Conservation (phyloP, 2,888 invertebrate genomes). For the Aleiodes alternator region DNA sequence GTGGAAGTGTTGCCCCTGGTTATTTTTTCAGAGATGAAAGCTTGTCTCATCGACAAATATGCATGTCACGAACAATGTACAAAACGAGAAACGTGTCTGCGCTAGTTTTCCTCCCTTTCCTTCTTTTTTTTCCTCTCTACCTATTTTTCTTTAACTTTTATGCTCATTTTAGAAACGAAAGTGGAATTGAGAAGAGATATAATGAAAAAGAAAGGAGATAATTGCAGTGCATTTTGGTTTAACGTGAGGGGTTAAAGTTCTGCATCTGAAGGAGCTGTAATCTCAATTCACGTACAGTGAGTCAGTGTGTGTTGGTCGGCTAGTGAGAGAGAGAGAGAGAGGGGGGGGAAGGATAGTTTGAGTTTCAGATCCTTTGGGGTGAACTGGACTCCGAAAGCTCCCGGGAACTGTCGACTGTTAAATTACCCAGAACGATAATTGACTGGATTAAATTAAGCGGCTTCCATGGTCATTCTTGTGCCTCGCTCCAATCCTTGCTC, state of each 20-base stretch:
- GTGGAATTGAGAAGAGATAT: constrained; percentile 18
- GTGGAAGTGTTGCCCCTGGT: constrained; percentile 17
- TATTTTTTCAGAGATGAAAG: constrained; percentile 29
- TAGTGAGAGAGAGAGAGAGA: constrained; percentile 11
- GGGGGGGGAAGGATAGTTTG: constrained; percentile 8
- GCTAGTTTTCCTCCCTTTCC: not conserved
- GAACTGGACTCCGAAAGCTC: constrained; percentile 34
- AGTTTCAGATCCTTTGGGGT: constrained; percentile 24
- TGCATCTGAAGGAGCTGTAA: constrained; percentile 21
- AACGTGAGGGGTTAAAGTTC: constrained; percentile 22
- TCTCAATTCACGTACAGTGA: constrained; percentile 19
- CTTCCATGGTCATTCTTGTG: constrained; percentile 35
- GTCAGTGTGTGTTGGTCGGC: not conserved
- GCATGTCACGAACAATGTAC: constrained; percentile 40
- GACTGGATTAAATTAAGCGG: constrained; percentile 58
- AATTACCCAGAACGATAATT: constrained; percentile 58
- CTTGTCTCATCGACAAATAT: constrained; percentile 35
- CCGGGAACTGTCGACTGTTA: constrained; percentile 54
- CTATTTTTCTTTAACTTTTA: constrained; percentile 5
- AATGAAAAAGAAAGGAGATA: constrained; percentile 23
- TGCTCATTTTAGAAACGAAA: not conserved
- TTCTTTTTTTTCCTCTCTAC: constrained; percentile 9
- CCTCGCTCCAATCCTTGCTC: not conserved
- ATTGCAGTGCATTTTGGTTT: constrained; percentile 20
- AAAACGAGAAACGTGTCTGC: constrained; percentile 19